Base-by-base conservation (phyloP, 2,888 invertebrate genomes). In the Drosophila picticornis region DNA sequence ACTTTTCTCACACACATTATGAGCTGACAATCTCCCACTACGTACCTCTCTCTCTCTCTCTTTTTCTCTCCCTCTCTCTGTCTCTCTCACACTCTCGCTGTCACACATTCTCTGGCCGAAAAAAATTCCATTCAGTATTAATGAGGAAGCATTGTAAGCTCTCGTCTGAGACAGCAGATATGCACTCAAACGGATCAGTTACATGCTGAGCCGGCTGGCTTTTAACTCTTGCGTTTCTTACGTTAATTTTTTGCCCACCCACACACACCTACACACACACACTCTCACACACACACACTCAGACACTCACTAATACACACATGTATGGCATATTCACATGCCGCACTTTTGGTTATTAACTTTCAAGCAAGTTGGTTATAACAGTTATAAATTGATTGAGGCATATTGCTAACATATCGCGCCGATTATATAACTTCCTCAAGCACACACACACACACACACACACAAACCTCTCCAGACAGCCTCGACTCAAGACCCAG, bases 381-480 rank as follows among this genome's bases (percentile, higher is more conserved):
- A 88, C 81, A 86, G 89, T 88, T 86, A 81, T 81, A 84, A 88
- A 88, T 83, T 84, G 84, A 84, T 88, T 88, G 84, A 83, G 78
- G 86, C 69, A 68, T 68, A 67, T 67, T 67, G 67, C 66, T 38
- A 55, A 55, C 48, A 50, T 50, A 68, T 68, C 68, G 32, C 56
- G 29, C 66, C 70, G 81, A 90, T 87, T 87, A 87, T 87, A 90
- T 87, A 87, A 87, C 85, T 87, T 87, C 87, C 90, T 90, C 78
- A 74, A 81, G 71, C 73, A 55, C 55, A 56, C 27, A 40, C 38
- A 56, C n/a, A 55, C 19, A 36, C 32, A 32, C 32, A 25, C 19
- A 48, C 19, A 27, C 19, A 66, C 64, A 72, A 67, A 60, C 68
- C 71, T 74, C 73, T 64, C 62, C 69, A 71, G 64, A 78, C 63